phyloP scores from a whole-genome alignment of 2,888 invertebrate species.

The Zonitis immaculata region DNA sequence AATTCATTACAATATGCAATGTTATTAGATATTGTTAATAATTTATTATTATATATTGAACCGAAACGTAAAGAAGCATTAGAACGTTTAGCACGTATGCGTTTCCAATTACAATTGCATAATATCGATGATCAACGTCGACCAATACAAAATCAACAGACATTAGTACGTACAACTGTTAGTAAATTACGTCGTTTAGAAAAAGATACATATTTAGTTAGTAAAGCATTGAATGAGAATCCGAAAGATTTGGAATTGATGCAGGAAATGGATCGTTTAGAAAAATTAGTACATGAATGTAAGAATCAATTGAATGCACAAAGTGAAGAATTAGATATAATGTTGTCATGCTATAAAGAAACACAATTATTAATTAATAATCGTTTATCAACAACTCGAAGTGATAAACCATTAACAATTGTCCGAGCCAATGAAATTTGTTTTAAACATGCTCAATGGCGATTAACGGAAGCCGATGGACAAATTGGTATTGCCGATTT shows the following conservation, averaged over 20 bases:
- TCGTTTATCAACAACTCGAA: conserved; percentile 60
- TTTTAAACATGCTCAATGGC: conserved; percentile 97
- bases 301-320: conserved; percentile 82
- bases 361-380: conserved; percentile 59
- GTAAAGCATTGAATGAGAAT: conserved; percentile 71
- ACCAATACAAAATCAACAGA: conserved; percentile 89
- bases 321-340: conserved; percentile 92
- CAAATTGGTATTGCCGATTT: conserved; percentile 97
- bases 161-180: conserved; percentile 69
- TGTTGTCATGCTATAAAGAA: conserved; percentile 90
- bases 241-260: conserved; percentile 56
- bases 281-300: conserved; percentile 71
- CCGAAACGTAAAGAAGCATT: conserved; percentile 89
- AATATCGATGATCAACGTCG: conserved; percentile 87
- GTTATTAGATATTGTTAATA: conserved; percentile 97
- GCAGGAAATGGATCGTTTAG: conserved; percentile 67
- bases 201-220: conserved; percentile 82
- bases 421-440: conserved; percentile 91
- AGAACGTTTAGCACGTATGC: conserved; percentile 84
- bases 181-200: conserved; percentile 82
- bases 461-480: conserved; percentile 95
- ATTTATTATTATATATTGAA: conserved; percentile 92
- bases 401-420: conserved; percentile 68
- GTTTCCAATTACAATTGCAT: conserved; percentile 89
- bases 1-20: conserved; percentile 94